Evolutionary conservation across 2,113 vertebrate species (phyloP).

Genomic region (Ursus arctos): DNA sequence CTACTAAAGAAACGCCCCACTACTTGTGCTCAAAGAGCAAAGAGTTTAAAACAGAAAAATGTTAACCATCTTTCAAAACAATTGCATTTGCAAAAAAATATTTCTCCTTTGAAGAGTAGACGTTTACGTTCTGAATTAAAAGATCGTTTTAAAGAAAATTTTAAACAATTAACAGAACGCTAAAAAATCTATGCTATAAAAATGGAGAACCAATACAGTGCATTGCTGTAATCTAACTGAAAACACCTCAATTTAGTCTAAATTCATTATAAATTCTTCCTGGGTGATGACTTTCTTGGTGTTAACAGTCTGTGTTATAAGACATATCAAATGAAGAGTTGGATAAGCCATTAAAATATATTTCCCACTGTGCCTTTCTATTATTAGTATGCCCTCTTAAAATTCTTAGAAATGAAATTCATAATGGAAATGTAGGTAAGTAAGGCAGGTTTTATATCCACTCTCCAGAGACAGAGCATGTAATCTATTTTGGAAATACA

Average conservation of each 20-base stretch:
- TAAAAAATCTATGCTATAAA: slow-evolving; percentile 52
- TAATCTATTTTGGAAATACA: slow-evolving; percentile 9
- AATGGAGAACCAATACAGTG: neutral
- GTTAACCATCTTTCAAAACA: slow-evolving; percentile 33
- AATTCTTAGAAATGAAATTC: neutral
- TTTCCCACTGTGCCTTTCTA: slow-evolving; percentile 6
- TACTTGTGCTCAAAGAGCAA: neutral
- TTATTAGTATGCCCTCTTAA: neutral
- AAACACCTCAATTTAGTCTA: slow-evolving; percentile 37
- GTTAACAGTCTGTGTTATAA: neutral
- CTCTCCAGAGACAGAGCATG: neutral
- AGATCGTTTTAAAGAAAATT: slow-evolving; percentile 13
- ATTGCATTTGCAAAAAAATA: neutral
- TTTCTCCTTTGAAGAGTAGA: neutral
- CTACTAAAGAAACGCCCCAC: neutral
- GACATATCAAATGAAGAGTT: slow-evolving; percentile 28
- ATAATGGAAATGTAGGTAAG: neutral
- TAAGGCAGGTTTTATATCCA: neutral
- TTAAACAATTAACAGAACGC: slow-evolving; percentile 19
- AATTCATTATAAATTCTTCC: slow-evolving; percentile 33
- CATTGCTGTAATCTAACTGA: slow-evolving; percentile 45
- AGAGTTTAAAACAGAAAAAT: neutral
- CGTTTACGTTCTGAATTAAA: neutral
- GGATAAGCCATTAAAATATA: slow-evolving; percentile 19
- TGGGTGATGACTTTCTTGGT: neutral